These are phyloP conservation scores for Chelon auratus DNA, from an alignment of 2,797 vertebrate species.

Conservation along the genomic window DNA sequence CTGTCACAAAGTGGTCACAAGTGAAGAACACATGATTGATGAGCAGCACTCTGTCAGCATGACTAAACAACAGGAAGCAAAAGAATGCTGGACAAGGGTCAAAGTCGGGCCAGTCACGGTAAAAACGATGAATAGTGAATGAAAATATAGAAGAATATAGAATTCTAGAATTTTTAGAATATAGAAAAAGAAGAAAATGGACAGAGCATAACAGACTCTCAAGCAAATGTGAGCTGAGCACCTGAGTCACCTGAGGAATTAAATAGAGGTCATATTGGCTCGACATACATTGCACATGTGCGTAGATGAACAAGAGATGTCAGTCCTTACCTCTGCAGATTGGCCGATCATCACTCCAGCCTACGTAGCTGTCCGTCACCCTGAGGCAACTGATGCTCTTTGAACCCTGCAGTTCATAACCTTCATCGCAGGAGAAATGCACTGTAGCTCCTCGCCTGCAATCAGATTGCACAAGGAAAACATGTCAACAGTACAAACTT, in stretches of 20 bases:
- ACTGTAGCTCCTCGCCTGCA: conserved; percentile 94
- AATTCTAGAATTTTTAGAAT: too few relatives aligned
- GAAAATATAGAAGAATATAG: background rate
- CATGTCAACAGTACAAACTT: conserved; percentile 16
- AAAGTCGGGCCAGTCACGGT: conserved; percentile 55
- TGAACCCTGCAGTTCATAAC: conserved; percentile 97
- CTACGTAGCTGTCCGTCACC: conserved; percentile 96
- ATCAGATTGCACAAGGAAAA: conserved; percentile 46
- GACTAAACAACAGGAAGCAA: conserved; percentile 45
- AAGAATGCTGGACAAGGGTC: conserved; percentile 41
- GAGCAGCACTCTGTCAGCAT: conserved; percentile 28
- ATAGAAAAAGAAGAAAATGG: background rate
- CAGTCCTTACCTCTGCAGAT: conserved; percentile 93
- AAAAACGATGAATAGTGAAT: conserved; percentile 34
- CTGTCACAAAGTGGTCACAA: conserved; percentile 44
- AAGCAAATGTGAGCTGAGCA: conserved; percentile 12
- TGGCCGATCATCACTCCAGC: conserved; percentile 97
- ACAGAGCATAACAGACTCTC: conserved; percentile 14
- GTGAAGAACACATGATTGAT: conserved; percentile 47
- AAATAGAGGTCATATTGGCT: conserved; percentile 36
- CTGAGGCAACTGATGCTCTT: conserved; percentile 98
- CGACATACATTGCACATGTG: background rate
- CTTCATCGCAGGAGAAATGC: conserved; percentile 97
- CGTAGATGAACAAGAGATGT: conserved; percentile 8
- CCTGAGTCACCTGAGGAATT: background rate